phyloP scores from a whole-genome alignment of 30 jellyfish, hydroid and myxozoan genomes.

The Hydra vulgaris region DNA sequence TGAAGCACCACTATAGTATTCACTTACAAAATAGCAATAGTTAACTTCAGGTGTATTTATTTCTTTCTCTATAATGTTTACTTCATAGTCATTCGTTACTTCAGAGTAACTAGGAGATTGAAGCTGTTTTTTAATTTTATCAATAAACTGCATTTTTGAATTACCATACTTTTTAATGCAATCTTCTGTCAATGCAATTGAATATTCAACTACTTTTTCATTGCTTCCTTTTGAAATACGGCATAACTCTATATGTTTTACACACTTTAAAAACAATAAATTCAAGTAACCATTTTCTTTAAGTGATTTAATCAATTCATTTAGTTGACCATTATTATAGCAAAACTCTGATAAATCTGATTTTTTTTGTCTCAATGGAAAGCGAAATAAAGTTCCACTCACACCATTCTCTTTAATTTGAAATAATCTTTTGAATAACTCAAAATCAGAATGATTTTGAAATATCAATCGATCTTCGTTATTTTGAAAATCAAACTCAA shows the following conservation, averaged over 20 bases:
- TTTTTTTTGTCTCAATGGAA: constrained; percentile 35
- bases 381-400: constrained; percentile 52
- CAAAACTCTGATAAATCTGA: constrained; percentile 43
- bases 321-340: constrained; percentile 21
- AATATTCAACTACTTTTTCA: constrained; percentile 22
- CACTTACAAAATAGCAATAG: constrained; percentile 14
- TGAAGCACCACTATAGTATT: constrained; percentile 8
- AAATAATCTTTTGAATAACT: constrained; percentile 4
- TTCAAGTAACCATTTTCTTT: constrained; percentile 41
- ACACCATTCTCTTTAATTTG: constrained; percentile 14
- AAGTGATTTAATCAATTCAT: constrained; percentile 29
- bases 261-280: constrained; percentile 40
- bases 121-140: neutral
- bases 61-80: neutral
- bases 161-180: constrained; percentile 1
- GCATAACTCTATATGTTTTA: constrained; percentile 31
- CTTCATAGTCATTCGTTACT: constrained; percentile 16
- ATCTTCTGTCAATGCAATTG: neutral
- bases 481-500: constrained; percentile 1
- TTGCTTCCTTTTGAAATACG: constrained; percentile 17
- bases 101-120: neutral
- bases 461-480: neutral
- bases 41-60: neutral
- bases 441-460: constrained; percentile 9
- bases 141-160: constrained; percentile 12